phyloP scores from a whole-genome alignment of 2,888 invertebrate genomes.

The Parelbella ahira region DNA sequence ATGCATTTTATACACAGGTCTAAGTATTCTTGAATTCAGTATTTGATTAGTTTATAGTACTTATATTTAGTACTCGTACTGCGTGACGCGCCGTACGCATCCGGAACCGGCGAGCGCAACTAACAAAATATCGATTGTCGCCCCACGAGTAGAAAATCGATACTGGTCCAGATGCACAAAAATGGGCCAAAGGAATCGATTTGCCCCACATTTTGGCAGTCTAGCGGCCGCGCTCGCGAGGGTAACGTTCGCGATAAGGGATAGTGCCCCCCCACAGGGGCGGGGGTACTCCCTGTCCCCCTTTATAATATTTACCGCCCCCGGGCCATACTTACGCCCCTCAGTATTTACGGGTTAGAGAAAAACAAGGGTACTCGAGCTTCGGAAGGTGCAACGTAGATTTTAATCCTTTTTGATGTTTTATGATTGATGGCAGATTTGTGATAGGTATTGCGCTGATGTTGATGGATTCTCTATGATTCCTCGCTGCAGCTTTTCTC shows the following conservation, averaged over 20 bases:
- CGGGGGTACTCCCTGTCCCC: slow-evolving; percentile 60
- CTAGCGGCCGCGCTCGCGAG: slow-evolving; percentile 72
- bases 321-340: slow-evolving; percentile 80
- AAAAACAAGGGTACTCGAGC: slow-evolving; percentile 81
- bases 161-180: slow-evolving; percentile 79
- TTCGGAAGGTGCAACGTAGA: slow-evolving; percentile 80
- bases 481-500: slow-evolving; percentile 33
- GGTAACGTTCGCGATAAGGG: slow-evolving; percentile 81
- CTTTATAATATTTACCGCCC: slow-evolving; percentile 80
- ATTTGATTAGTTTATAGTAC: slow-evolving; percentile 8
- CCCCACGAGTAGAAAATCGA: slow-evolving; percentile 56
- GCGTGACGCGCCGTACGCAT: slow-evolving; percentile 8
- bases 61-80: slow-evolving; percentile 6
- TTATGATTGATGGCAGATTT: slow-evolving; percentile 80
- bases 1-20: too few relatives aligned
- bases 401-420: slow-evolving; percentile 81
- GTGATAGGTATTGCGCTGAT: slow-evolving; percentile 69
- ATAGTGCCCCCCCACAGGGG: slow-evolving; percentile 72
- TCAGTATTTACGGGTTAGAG: slow-evolving; percentile 80
- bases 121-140: slow-evolving; percentile 31
- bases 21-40: too few relatives aligned
- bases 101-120: slow-evolving; percentile 11
- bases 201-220: slow-evolving; percentile 78
- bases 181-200: slow-evolving; percentile 78
- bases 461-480: slow-evolving; percentile 76